These are phyloP conservation scores for Acanthis flammea DNA, from an alignment of 2,797 vertebrate species.

Conservation along the genomic window DNA sequence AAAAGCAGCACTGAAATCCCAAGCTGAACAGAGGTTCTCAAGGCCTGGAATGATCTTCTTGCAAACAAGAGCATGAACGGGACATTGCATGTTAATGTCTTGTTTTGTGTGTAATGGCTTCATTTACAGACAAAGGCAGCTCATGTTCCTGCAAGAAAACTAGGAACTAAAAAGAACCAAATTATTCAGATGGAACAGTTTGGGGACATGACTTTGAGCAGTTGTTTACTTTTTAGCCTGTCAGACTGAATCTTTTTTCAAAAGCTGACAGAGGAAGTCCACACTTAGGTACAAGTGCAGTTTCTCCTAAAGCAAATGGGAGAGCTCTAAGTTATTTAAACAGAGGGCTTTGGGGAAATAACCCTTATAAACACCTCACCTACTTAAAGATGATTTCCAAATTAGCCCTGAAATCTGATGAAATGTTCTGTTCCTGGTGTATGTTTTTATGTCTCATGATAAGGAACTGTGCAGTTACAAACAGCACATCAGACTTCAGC, in stretches of 20 bases:
- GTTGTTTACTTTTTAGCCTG: background rate
- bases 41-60: background rate
- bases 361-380: background rate
- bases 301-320: background rate
- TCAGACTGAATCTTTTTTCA: background rate
- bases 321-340: background rate
- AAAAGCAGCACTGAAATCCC: background rate
- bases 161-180: background rate
- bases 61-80: background rate
- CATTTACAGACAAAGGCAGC: slow-evolving; percentile 17
- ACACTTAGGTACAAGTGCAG: background rate
- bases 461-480: background rate
- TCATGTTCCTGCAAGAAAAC: background rate
- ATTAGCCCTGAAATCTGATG: background rate
- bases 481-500: background rate
- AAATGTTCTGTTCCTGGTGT: background rate
- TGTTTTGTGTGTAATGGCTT: background rate
- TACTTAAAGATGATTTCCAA: background rate
- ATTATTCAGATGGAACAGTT: background rate
- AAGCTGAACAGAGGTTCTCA: background rate
- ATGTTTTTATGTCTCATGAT: background rate
- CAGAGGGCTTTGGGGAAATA: background rate
- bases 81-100: background rate
- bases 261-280: background rate
- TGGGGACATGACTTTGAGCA: background rate